These are phyloP conservation scores for Biston betularia DNA, from an alignment of 2,888 invertebrate species.

Conservation along the genomic window DNA sequence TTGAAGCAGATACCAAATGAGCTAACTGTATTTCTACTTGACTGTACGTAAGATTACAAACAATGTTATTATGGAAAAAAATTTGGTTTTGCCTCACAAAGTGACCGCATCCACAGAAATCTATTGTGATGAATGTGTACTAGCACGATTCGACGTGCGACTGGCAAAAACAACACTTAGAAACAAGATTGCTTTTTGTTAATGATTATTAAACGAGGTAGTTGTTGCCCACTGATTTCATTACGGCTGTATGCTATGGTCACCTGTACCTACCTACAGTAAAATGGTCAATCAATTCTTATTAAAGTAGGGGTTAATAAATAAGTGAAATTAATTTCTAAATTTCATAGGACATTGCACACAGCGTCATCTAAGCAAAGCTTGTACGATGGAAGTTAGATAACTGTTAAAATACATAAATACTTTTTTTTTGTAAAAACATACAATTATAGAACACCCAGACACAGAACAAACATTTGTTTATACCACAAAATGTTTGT, in stretches of 20 bases:
- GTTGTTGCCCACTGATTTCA: constrained; percentile 17
- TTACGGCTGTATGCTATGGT: constrained; percentile 6
- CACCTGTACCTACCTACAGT: neutral
- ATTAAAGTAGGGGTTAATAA: neutral
- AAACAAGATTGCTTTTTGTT: constrained; percentile 30
- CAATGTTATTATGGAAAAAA: constrained; percentile 24
- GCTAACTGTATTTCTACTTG: constrained; percentile 17
- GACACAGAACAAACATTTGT: too few species aligned
- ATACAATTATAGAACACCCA: too few species aligned
- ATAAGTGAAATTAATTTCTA: too few species aligned
- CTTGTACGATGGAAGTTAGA: too few species aligned
- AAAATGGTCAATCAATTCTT: neutral
- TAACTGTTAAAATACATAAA: too few species aligned
- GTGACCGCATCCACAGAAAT: constrained; percentile 36
- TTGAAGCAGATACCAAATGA: too few species aligned
- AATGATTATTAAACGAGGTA: constrained; percentile 3
- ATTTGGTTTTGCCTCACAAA: constrained; percentile 32
- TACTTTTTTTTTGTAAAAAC: too few species aligned
- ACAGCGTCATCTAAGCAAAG: too few species aligned
- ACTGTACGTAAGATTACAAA: constrained; percentile 21
- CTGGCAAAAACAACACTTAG: constrained; percentile 26
- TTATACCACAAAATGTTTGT: too few species aligned
- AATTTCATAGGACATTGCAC: too few species aligned
- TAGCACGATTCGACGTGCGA: constrained; percentile 10
- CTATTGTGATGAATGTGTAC: constrained; percentile 32